Conservation (phyloP, 1,140 invertebrate species). For the Zophobas morio region DNA sequence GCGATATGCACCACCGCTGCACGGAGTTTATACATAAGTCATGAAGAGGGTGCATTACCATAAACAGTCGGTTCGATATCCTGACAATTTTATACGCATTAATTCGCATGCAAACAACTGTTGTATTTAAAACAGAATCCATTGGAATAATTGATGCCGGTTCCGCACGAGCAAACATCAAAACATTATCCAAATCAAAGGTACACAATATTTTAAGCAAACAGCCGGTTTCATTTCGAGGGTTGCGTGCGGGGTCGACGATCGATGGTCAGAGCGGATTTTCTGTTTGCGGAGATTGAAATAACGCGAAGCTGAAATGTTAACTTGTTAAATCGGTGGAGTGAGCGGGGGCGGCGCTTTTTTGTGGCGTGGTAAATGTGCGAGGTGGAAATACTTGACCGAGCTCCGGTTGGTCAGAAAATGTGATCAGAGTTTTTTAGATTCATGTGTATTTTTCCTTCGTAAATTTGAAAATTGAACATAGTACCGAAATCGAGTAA, state of each 20-base stretch:
- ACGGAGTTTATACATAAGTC: slow-evolving; percentile 34
- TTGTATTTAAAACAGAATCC: slow-evolving; percentile 33
- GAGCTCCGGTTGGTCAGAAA: neutral
- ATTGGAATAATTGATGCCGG: slow-evolving; percentile 28
- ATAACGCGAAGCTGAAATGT: too few relatives aligned
- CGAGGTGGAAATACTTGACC: neutral
- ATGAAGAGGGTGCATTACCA: slow-evolving; percentile 39
- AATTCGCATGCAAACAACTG: slow-evolving; percentile 18
- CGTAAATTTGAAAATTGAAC: too few relatives aligned
- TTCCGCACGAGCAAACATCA: slow-evolving; percentile 38
- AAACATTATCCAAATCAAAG: slow-evolving; percentile 42
- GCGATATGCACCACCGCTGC: slow-evolving; percentile 7
- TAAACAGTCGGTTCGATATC: slow-evolving; percentile 15
- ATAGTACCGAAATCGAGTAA: too few relatives aligned
- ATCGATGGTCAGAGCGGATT: slow-evolving; percentile 11
- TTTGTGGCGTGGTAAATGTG: too few relatives aligned
- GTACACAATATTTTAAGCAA: slow-evolving; percentile 42
- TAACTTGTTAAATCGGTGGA: too few relatives aligned
- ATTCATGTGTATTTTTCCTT: too few relatives aligned
- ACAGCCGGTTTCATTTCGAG: slow-evolving; percentile 15
- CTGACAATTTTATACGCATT: slow-evolving; percentile 39
- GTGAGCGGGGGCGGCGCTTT: too few relatives aligned
- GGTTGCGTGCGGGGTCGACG: slow-evolving; percentile 7
- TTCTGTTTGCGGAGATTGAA: too few relatives aligned
- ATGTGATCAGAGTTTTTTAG: too few relatives aligned